A percentile compares a stretch with the other conserved stretches of the same genome.
phyloP scores from a whole-genome alignment of 2,797 vertebrate species.

The Ceryle rudis region DNA sequence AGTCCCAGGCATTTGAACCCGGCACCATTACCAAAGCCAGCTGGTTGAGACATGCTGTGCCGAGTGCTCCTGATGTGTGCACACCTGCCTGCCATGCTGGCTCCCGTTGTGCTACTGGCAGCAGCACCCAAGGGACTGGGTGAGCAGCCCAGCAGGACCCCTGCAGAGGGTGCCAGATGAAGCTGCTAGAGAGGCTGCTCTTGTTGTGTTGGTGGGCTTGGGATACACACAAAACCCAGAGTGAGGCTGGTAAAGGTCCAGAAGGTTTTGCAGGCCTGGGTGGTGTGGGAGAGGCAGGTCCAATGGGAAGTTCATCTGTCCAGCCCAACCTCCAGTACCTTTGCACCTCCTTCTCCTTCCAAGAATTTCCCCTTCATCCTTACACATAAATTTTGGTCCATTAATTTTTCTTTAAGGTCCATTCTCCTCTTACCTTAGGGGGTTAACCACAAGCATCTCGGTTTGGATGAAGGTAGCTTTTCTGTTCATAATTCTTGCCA shows the following conservation, averaged over 20 bases:
- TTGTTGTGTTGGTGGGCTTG: neutral
- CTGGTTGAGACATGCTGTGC: neutral
- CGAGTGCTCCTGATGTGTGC: fast-evolving
- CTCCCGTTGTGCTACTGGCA: fast-evolving
- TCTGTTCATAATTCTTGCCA: neutral
- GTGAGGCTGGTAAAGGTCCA: neutral
- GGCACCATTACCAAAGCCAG: neutral
- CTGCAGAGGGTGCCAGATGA: fast-evolving
- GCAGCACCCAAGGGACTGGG: fast-evolving
- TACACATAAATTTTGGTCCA: neutral
- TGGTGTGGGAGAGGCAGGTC: neutral
- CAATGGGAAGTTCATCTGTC: neutral
- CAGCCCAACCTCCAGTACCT: neutral
- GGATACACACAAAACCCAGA: neutral
- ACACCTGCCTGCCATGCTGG: fast-evolving
- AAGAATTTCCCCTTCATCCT: neutral
- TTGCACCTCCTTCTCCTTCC: neutral
- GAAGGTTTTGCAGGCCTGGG: neutral
- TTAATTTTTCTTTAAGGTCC: neutral
- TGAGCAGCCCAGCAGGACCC: neutral
- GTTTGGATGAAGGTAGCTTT: neutral
- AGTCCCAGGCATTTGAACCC: neutral
- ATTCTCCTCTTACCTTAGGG: neutral
- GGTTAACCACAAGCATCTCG: neutral
- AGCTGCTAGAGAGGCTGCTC: neutral